These are phyloP conservation scores for Enhydra lutris DNA, from an alignment of 2,113 vertebrate species.

Conservation along the genomic window DNA sequence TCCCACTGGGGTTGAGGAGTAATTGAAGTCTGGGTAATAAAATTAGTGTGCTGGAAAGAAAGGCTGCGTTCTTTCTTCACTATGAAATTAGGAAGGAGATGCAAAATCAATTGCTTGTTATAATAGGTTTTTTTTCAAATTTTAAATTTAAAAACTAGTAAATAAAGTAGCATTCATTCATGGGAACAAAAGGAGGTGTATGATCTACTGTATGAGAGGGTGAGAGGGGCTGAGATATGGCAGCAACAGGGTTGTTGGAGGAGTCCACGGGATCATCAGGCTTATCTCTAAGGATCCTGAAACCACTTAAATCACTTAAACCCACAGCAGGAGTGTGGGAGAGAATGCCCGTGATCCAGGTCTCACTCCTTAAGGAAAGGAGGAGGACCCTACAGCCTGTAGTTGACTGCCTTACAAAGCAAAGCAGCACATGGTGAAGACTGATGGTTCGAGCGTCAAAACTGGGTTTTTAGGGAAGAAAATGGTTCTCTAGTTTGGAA, in stretches of 20 bases:
- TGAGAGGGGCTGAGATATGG: background rate
- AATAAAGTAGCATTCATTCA: background rate
- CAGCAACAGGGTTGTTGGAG: background rate
- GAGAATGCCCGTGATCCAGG: background rate
- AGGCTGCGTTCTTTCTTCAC: background rate
- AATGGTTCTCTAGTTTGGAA: background rate
- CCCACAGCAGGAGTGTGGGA: rapidly evolving
- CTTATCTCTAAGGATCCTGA: background rate
- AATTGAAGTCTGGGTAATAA: background rate
- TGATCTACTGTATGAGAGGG: too few species aligned
- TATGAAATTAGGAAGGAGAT: background rate
- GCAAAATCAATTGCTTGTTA: background rate
- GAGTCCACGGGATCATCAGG: background rate
- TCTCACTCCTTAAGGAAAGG: background rate
- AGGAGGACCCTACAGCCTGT: rapidly evolving
- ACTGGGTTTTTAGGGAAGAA: background rate
- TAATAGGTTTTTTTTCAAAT: background rate
- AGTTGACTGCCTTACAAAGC: background rate
- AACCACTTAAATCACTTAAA: background rate
- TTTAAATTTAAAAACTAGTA: background rate
- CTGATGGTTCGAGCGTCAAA: background rate
- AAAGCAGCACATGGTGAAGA: background rate
- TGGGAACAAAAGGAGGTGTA: background rate
- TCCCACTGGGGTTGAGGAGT: background rate
- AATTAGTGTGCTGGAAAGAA: background rate